A percentile compares a stretch with the other conserved stretches of the same genome.
These are phyloP conservation scores for Cetoscarus ocellatus DNA, from an alignment of 2,797 vertebrate species.

Conservation along the genomic window DNA sequence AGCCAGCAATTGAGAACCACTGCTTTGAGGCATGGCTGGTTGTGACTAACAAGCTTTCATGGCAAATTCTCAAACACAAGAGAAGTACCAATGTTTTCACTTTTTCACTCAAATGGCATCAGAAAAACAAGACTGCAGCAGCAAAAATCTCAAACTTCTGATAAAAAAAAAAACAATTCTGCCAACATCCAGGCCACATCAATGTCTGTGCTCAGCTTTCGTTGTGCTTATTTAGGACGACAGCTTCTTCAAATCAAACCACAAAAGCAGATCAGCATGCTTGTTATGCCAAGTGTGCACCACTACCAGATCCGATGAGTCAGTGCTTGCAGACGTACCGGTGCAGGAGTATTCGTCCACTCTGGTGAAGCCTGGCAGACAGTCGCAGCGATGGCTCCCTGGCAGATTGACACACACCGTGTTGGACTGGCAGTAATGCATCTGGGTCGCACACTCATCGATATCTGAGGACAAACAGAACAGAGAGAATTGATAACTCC, in stretches of 20 bases:
- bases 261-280: neutral
- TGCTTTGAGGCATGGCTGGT: neutral
- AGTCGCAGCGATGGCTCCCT: slow-evolving; percentile 93
- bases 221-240: too few relatives aligned
- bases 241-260: neutral
- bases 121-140: neutral
- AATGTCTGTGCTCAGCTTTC: too few relatives aligned
- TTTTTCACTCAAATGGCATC: neutral
- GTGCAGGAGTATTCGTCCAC: slow-evolving; percentile 97
- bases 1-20: too few relatives aligned
- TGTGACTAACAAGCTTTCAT: neutral
- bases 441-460: slow-evolving; percentile 94
- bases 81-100: neutral
- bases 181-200: neutral
- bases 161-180: neutral
- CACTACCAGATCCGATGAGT: neutral
- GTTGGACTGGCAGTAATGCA: slow-evolving; percentile 96
- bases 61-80: neutral
- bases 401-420: slow-evolving; percentile 93
- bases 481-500: slow-evolving; percentile 33
- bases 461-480: slow-evolving; percentile 87
- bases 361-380: slow-evolving; percentile 89
- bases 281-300: neutral
- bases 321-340: slow-evolving; percentile 79
- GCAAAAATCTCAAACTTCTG: neutral